A percentile compares a stretch with the other conserved stretches of the same genome.
Conservation (phyloP, 2,113 vertebrate species). For the Noctilio leporinus region DNA sequence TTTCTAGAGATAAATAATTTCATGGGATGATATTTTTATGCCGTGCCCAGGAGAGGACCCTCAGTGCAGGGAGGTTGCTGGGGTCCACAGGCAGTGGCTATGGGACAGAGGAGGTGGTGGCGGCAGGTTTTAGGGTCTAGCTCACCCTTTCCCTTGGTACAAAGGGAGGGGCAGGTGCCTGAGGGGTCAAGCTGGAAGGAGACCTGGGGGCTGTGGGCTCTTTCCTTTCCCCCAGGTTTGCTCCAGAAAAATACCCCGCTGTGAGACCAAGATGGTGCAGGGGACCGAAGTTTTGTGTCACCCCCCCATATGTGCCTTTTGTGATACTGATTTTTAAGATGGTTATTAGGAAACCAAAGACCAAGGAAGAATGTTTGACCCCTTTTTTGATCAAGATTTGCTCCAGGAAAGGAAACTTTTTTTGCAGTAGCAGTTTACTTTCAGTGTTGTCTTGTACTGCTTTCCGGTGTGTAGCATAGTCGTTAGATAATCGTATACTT, state of each 20-base stretch:
- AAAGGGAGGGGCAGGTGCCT: neutral
- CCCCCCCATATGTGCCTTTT: neutral
- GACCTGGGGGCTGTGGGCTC: neutral
- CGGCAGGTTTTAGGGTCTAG: neutral
- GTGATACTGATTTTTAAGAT: neutral
- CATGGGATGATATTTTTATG: neutral
- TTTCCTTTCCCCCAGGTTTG: neutral
- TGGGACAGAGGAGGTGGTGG: neutral
- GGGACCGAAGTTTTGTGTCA: neutral
- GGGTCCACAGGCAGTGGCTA: neutral
- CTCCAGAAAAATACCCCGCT: neutral
- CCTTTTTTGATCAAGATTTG: neutral
- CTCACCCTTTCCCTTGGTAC: neutral
- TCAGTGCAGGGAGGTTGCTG: neutral
- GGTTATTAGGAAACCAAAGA: neutral
- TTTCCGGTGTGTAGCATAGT: neutral
- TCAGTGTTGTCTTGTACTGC: neutral
- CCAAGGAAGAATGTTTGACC: neutral
- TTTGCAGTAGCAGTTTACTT: neutral
- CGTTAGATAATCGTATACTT: neutral
- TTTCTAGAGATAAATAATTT: neutral
- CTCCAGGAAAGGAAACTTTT: neutral
- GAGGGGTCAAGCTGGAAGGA: neutral
- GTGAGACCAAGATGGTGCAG: neutral
- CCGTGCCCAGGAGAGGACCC: neutral